Conservation (phyloP, 2,888 invertebrate genomes). For the Leistus spinibarbis region DNA sequence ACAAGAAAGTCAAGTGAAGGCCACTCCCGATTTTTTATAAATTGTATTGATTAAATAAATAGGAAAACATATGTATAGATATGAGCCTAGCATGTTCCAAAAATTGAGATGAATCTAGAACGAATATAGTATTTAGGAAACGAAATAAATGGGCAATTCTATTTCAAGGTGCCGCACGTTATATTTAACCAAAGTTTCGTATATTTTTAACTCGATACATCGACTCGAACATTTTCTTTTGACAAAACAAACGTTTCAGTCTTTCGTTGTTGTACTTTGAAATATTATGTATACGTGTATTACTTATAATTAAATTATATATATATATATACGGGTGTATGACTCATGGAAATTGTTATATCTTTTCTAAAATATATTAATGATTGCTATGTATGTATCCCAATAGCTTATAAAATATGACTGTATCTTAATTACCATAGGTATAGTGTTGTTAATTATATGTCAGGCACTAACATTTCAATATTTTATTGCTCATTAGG, state of each 20-base stretch:
- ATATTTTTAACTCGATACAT: not conserved
- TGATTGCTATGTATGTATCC: not conserved
- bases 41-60: too few species aligned
- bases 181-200: too few species aligned
- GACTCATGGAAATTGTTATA: not conserved
- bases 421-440: not conserved
- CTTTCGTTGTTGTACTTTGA: too few species aligned
- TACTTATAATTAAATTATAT: not conserved
- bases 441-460: slow-evolving; percentile 17
- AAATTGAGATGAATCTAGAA: too few species aligned
- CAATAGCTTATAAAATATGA: not conserved
- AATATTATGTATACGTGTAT: not conserved
- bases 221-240: not conserved
- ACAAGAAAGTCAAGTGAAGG: too few species aligned
- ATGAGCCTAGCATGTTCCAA: too few species aligned
- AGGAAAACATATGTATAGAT: too few species aligned
- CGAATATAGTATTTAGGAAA: too few species aligned
- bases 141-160: too few species aligned
- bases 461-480: slow-evolving; percentile 30
- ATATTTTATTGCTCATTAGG: slow-evolving; percentile 38
- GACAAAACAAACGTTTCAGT: too few species aligned
- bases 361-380: not conserved
- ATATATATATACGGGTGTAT: not conserved
- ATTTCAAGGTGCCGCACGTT: too few species aligned
- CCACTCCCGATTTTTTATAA: too few species aligned